Conservation (phyloP, 92 coral and sea anemone genomes). For the Diadumene lineata region DNA sequence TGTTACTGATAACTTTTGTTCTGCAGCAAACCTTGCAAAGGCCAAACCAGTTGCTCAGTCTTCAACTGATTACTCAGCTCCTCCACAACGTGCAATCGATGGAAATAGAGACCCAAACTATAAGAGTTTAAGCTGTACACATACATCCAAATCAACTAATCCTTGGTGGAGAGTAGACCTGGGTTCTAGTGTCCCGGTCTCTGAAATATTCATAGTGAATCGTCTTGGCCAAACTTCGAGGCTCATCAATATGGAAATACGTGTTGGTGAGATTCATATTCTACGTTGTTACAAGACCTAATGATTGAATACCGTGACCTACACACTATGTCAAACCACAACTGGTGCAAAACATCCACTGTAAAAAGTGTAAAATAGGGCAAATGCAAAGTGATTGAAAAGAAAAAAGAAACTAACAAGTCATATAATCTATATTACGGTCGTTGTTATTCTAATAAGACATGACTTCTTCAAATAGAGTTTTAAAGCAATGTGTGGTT, state of each 20-base stretch:
- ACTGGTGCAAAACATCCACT: too few relatives aligned
- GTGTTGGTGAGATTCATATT: conserved; percentile 24
- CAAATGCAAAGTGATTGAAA: too few relatives aligned
- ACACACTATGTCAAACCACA: too few relatives aligned
- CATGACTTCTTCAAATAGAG: too few relatives aligned
- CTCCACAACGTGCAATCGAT: conserved; percentile 28
- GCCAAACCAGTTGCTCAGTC: conserved; percentile 4
- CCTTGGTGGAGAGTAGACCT: conserved; percentile 59
- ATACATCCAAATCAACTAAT: background rate
- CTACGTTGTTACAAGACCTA: background rate
- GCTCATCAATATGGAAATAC: conserved; percentile 10
- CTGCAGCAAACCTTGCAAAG: conserved; percentile 9
- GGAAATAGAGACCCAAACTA: background rate
- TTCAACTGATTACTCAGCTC: background rate
- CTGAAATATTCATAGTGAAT: conserved; percentile 16
- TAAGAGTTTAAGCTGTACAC: conserved; percentile 1
- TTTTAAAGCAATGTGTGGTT: too few relatives aligned
- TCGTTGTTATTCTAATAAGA: too few relatives aligned
- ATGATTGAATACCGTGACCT: too few relatives aligned
- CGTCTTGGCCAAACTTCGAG: background rate
- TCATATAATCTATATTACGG: too few relatives aligned
- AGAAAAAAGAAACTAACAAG: too few relatives aligned
- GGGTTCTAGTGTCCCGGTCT: conserved; percentile 9
- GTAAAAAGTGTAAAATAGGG: too few relatives aligned
- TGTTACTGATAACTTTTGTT: background rate